Conservation (phyloP, 1,140 invertebrate species). For the Cherax quadricarinatus region DNA sequence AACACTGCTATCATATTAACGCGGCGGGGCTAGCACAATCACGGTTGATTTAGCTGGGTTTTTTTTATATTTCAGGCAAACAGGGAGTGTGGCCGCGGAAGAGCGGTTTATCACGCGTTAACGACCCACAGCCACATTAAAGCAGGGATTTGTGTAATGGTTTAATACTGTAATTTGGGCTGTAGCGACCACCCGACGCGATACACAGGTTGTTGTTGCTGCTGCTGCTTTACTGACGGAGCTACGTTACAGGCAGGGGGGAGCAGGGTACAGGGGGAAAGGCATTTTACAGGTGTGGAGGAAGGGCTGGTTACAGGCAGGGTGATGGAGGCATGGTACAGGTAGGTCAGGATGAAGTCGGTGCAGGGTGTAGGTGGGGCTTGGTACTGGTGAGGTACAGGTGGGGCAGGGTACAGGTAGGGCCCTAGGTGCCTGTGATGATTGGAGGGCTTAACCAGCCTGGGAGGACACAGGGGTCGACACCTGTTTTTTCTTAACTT, state of each 20-base stretch:
- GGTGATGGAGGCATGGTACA: neutral
- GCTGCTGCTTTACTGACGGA: neutral
- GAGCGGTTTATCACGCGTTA: slow-evolving; percentile 25
- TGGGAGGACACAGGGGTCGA: too few species aligned
- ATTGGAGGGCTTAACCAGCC: neutral
- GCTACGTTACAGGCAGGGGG: neutral
- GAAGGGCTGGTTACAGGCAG: neutral
- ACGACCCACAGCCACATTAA: slow-evolving; percentile 33
- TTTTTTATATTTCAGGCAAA: neutral
- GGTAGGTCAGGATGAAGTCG: neutral
- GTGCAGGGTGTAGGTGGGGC: neutral
- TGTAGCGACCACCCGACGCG: neutral
- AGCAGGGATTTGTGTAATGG: slow-evolving; percentile 42
- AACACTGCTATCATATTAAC: neutral
- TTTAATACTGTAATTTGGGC: slow-evolving; percentile 51
- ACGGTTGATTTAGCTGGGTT: neutral
- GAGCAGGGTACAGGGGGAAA: neutral
- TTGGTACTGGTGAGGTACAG: neutral
- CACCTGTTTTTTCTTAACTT: too few species aligned
- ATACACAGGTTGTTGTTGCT: neutral
- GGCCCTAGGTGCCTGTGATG: neutral
- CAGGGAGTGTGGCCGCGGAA: neutral
- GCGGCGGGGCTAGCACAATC: neutral
- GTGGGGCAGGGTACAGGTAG: neutral
- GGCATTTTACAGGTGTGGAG: neutral